Evolutionary conservation across 2,797 vertebrate genomes (phyloP).

Genomic region (Xenentodon cancila): DNA sequence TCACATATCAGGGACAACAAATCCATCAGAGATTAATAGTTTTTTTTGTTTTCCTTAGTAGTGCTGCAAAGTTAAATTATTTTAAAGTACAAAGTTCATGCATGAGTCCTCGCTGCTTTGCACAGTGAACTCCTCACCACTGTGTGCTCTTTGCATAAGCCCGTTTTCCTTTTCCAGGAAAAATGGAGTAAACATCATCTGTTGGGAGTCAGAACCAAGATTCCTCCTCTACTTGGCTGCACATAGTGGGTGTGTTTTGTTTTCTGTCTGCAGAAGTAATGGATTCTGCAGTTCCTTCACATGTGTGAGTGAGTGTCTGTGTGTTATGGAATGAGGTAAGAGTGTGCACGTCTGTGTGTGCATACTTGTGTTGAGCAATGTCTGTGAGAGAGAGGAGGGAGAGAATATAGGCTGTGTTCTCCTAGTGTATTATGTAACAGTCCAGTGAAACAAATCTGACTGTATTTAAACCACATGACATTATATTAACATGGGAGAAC

Average conservation of each 20-base stretch:
- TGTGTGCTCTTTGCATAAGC: conserved; percentile 14
- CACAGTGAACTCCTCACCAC: neutral
- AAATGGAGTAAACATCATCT: conserved; percentile 62
- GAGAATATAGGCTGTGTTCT: conserved; percentile 17
- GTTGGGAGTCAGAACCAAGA: conserved; percentile 51
- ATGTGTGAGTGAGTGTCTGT: conserved; percentile 25
- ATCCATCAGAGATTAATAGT: neutral
- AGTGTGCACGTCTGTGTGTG: neutral
- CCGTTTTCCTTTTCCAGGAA: conserved; percentile 52
- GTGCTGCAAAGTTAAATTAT: too few relatives aligned
- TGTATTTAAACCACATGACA: conserved; percentile 56
- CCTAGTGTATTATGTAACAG: conserved; percentile 53
- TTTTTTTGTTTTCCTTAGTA: too few relatives aligned
- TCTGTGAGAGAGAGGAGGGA: conserved; percentile 10
- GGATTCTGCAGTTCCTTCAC: conserved; percentile 56
- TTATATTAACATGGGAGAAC: conserved; percentile 34
- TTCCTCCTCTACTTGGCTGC: conserved; percentile 58
- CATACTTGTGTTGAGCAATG: conserved; percentile 4
- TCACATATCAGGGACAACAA: conserved; percentile 21
- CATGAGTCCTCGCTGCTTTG: conserved; percentile 10
- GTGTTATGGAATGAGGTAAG: neutral
- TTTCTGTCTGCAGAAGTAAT: conserved; percentile 59
- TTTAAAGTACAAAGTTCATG: conserved; percentile 43
- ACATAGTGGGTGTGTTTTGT: conserved; percentile 53
- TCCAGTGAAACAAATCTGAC: conserved; percentile 34